Percentiles rank a stretch among this genome's conserved stretches.
These are phyloP conservation scores for Drosophila melanosoma DNA, from an alignment of 2,888 invertebrate species.

Conservation along the genomic window DNA sequence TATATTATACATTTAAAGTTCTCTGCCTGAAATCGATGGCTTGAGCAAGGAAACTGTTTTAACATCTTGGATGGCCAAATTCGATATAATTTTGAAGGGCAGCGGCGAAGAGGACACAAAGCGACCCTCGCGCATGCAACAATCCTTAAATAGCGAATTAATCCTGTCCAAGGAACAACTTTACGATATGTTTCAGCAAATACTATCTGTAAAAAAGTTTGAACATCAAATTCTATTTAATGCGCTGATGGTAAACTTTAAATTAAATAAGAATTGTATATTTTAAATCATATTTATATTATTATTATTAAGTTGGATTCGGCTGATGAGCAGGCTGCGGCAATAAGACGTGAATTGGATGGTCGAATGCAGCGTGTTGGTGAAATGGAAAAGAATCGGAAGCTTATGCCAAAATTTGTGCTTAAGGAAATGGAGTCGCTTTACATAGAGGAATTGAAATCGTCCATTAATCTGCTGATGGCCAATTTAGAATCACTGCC, in stretches of 20 bases:
- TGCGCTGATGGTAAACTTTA: conserved; percentile 92
- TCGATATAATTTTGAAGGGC: conserved; percentile 98
- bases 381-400: conserved; percentile 99
- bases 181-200: conserved; percentile 99
- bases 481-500: conserved; percentile 99
- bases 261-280: neutral
- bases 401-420: conserved; percentile 99
- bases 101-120: conserved; percentile 95
- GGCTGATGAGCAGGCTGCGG: conserved; percentile 99
- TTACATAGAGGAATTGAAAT: conserved; percentile 98
- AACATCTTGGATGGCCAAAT: conserved; percentile 99
- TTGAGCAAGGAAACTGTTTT: conserved; percentile 99
- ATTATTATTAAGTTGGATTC: conserved; percentile 94
- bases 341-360: conserved; percentile 98
- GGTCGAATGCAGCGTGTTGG: conserved; percentile 98
- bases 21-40: conserved; percentile 99
- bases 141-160: conserved; percentile 95
- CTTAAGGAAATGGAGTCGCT: conserved; percentile 99
- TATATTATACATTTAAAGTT: conserved; percentile 86
- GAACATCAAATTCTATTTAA: conserved; percentile 99
- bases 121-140: conserved; percentile 94
- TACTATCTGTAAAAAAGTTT: conserved; percentile 99
- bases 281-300: neutral
- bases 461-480: conserved; percentile 99
- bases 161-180: conserved; percentile 99